Base-by-base conservation (phyloP, 2,113 vertebrate species). In the Gambusia holbrooki region DNA sequence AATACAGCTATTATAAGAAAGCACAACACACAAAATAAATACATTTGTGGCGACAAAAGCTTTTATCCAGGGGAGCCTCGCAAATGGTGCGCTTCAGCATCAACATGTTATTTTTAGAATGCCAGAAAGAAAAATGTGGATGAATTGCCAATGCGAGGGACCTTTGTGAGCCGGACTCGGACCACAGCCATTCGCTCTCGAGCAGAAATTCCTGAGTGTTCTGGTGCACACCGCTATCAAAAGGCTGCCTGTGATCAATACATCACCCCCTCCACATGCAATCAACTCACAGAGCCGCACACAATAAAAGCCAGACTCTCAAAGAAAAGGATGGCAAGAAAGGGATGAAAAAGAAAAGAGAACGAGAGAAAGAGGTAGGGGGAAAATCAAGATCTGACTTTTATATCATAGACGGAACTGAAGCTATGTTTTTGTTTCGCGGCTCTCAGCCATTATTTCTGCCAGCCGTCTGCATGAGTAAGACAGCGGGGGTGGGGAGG, bases 401-500 rank as follows among this genome's bases (percentile, higher is more conserved):
- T 93, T 85, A 88, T 90, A 82, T 87, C 92, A 88, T 75, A 83
- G 80, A 89, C 85, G 5, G 60, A 87, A 58, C 72, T 69, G 91
- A 84, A 66, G 62, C 82, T 62, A 68, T 77, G 87, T 92, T 95
- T 58, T 92, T 95, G 93, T 93, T 94, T 95, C 88, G 73, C 69
- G 89, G 93, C 87, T 91, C 94, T 93, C 92, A 93, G 91, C 87
- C 88, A 90, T 95, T 94, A 94, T 94, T 89, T 95, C 93, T 91
- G 94, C 96, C 94, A 95, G 83, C 75, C 91, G 71, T 22, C 90
- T 22, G 51, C 89, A 89, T 92, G 89, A 95, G 93, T 87, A 94
- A 91, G 93, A 86, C 67, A 1, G 70, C n/a, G 79, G 64, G 62
- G 69, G 71, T 13, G 45, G 45, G 64, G 22, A 0, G 33, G 30